Conservation (phyloP, 2,888 invertebrate genomes). For the Lagria hirta region DNA sequence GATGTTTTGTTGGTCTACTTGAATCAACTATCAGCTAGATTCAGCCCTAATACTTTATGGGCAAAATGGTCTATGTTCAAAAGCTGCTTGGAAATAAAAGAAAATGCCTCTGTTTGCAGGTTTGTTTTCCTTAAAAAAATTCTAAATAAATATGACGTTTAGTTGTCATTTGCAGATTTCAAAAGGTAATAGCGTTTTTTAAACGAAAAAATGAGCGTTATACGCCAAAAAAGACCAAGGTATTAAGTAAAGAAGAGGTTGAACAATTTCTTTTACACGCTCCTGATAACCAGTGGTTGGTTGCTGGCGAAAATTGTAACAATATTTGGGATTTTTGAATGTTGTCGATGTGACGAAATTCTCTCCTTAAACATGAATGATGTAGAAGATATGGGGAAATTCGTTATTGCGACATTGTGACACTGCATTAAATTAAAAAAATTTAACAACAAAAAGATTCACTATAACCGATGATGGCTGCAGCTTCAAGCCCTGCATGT, state of each 20-base stretch:
- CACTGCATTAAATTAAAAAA: no score
- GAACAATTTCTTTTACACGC: conserved; percentile 1
- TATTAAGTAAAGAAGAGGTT: neutral
- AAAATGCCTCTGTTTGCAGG: no score
- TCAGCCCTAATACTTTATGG: no score
- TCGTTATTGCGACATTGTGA: conserved; percentile 1
- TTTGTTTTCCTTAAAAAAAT: no score
- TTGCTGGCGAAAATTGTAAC: conserved; percentile 2
- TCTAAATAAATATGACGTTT: no score
- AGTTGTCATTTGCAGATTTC: no score
- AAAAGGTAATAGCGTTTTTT: no score
- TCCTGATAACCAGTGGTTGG: conserved; percentile 3
- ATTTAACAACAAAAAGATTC: conserved; percentile 1
- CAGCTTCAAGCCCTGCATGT: neutral
- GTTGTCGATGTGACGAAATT: no score
- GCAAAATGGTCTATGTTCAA: no score
- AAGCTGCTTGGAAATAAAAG: no score
- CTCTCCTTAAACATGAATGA: conserved; percentile 6
- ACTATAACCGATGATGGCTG: conserved; percentile 1
- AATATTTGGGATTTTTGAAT: neutral
- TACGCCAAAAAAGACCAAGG: neutral
- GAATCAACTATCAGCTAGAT: no score
- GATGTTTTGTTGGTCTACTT: no score
- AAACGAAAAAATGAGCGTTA: conserved; percentile 4
- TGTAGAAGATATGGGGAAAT: conserved; percentile 1